A percentile compares a stretch with the other conserved stretches of the same genome.
phyloP scores from a whole-genome alignment of 2,888 invertebrate species.

The Dyspetes luteomarginatus region DNA sequence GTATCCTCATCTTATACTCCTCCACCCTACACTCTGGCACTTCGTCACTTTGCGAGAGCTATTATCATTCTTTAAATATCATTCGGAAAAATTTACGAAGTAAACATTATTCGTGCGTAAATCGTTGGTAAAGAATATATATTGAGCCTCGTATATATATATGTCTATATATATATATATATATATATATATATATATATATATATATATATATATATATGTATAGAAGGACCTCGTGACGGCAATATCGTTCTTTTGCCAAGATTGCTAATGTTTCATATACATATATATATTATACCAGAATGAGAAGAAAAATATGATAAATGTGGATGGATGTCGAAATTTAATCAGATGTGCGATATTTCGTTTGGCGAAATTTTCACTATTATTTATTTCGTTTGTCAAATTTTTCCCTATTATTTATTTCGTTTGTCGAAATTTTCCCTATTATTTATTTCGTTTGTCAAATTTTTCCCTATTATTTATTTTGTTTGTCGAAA shows the following conservation, averaged over 20 bases:
- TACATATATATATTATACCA: slow-evolving; percentile 17
- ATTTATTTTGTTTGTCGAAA: too few species aligned
- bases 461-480: too few species aligned
- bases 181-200: neutral
- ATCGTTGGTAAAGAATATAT: slow-evolving; percentile 54
- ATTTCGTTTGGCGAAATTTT: too few species aligned
- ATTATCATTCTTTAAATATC: slow-evolving; percentile 67
- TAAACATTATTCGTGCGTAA: slow-evolving; percentile 52
- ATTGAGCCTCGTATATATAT: slow-evolving; percentile 13
- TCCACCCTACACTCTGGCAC: slow-evolving; percentile 50
- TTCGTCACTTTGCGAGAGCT: slow-evolving; percentile 60
- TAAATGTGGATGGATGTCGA: neutral
- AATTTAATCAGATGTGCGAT: slow-evolving; percentile 6
- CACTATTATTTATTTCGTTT: too few species aligned
- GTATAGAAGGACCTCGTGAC: neutral
- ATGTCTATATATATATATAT: slow-evolving; percentile 5
- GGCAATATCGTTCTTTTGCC: slow-evolving; percentile 27
- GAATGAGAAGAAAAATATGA: neutral
- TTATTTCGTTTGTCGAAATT: too few species aligned
- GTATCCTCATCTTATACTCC: slow-evolving; percentile 14
- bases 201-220: neutral
- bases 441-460: too few species aligned
- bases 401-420: too few species aligned
- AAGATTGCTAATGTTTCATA: slow-evolving; percentile 24
- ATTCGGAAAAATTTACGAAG: slow-evolving; percentile 57